phyloP scores from a whole-genome alignment of 1,140 invertebrate genomes.

The Drosophila tsacasi region DNA sequence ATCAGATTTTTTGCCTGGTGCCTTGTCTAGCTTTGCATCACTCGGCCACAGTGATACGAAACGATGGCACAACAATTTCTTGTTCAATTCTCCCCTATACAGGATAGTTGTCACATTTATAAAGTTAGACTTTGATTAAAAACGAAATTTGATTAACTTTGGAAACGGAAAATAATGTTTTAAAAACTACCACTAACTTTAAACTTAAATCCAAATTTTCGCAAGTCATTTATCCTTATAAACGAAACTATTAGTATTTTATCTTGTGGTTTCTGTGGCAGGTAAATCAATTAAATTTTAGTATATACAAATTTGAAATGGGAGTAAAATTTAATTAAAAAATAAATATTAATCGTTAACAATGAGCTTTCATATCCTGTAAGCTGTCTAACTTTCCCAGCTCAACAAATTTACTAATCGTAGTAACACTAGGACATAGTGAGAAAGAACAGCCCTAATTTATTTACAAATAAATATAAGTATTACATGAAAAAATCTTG shows the following conservation, averaged over 20 bases:
- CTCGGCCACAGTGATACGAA: conserved; percentile 30
- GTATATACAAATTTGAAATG: too few species aligned
- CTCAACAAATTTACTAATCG: too few species aligned
- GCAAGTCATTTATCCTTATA: background rate
- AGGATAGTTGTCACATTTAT: background rate
- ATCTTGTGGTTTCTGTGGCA: too few species aligned
- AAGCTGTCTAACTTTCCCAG: too few species aligned
- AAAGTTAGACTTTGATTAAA: background rate
- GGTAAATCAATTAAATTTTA: too few species aligned
- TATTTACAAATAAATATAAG: background rate
- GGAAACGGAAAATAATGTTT: background rate
- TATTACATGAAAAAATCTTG: background rate
- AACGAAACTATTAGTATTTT: too few species aligned
- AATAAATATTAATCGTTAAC: too few species aligned
- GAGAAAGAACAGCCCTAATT: background rate
- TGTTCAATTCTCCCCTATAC: background rate
- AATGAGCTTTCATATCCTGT: too few species aligned
- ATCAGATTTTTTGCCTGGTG: conserved; percentile 56
- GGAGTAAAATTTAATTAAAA: too few species aligned
- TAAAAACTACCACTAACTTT: background rate
- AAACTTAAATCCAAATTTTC: background rate
- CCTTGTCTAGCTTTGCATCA: conserved; percentile 25
- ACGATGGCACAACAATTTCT: too few species aligned
- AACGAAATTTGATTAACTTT: background rate
- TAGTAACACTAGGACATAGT: background rate